Evolutionary conservation across 2,888 invertebrate species (phyloP), one percentile per base, ranked within the genome.

Genomic region (Chorisops tibialis): DNA sequence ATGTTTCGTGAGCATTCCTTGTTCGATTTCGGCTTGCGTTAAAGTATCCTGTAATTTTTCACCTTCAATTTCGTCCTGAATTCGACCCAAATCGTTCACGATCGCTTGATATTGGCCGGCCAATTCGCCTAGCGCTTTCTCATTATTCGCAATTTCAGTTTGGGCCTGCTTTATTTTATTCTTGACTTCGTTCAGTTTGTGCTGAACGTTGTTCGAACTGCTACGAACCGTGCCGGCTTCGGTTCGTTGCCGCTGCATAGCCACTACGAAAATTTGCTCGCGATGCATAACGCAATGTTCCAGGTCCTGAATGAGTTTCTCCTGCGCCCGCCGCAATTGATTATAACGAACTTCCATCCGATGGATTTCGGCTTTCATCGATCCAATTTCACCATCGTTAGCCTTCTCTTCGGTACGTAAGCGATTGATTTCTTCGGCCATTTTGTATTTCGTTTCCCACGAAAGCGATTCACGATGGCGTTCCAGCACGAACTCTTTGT

Each of bases 281-380:
- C 88, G 79, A 67, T 86, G 81, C 41, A 81, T 79, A 3, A 88
- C 81, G 67, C 86, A 85, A 68, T 83, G 80, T 66, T 87, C 85
- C 74, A 88, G 78, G 70, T 88, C 87, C 49, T 80, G 79, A 38
- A 86, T 80, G 41, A 78, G 68, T 67, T 74, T 76, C 41, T 78
- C 75, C 63, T 78, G 78, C 0, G 78, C 75, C 1, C 75, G 71
- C 37, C 72, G 75, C 1, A 78, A 66, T 63, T 78, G 76, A 22
- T 67, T 71, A 47, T 70, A 71, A 2, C 78, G 72, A 41, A 91
- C 89, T 77, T 88, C 85, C 92, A 92, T 92, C 68, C 88, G 82
- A 69, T 91, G 91, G 70, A 93, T 91, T 80, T 93, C 92, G 39
- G 80, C 81, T 72, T 83, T 87, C 91, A 92, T 91, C 35, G 81